A percentile compares a stretch with the other conserved stretches of the same genome.
Conservation (phyloP, 2,797 vertebrate species). For the Schizopygopsis pylzovi region DNA sequence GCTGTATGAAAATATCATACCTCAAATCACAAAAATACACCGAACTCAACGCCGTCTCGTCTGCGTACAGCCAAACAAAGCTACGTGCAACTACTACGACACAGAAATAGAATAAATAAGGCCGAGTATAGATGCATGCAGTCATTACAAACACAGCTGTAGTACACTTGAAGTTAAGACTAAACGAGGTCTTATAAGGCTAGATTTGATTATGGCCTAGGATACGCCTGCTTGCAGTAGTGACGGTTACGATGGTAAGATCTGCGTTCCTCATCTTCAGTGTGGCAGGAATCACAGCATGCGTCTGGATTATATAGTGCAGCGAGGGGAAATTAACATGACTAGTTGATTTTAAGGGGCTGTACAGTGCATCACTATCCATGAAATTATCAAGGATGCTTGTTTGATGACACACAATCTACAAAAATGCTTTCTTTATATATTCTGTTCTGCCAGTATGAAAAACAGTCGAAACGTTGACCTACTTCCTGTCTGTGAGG, state of each 20-base stretch:
- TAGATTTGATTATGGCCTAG: constrained; percentile 74
- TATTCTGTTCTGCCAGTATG: neutral
- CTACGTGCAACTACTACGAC: constrained; percentile 74
- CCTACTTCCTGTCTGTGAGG: constrained; percentile 46
- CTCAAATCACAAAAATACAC: constrained; percentile 61
- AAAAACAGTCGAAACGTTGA: neutral
- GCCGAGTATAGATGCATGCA: constrained; percentile 74
- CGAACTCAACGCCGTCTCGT: constrained; percentile 58
- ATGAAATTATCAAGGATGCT: neutral
- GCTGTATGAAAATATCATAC: constrained; percentile 71
- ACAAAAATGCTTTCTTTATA: neutral
- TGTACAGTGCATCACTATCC: constrained; percentile 69
- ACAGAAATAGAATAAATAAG: constrained; percentile 75
- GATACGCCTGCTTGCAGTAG: constrained; percentile 47
- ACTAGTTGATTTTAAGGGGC: constrained; percentile 67
- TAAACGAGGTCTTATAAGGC: constrained; percentile 82
- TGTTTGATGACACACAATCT: neutral
- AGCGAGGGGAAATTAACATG: constrained; percentile 64
- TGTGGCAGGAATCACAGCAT: constrained; percentile 51
- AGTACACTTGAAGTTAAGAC: constrained; percentile 83
- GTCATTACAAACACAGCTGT: constrained; percentile 75
- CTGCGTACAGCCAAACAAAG: constrained; percentile 46
- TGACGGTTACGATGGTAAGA: constrained; percentile 4
- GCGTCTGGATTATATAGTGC: constrained; percentile 67
- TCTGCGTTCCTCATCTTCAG: constrained; percentile 44